A percentile compares a stretch with the other conserved stretches of the same genome.
These are phyloP conservation scores for Scylla paramamosain DNA, from an alignment of 1,140 invertebrate species.

Conservation along the genomic window DNA sequence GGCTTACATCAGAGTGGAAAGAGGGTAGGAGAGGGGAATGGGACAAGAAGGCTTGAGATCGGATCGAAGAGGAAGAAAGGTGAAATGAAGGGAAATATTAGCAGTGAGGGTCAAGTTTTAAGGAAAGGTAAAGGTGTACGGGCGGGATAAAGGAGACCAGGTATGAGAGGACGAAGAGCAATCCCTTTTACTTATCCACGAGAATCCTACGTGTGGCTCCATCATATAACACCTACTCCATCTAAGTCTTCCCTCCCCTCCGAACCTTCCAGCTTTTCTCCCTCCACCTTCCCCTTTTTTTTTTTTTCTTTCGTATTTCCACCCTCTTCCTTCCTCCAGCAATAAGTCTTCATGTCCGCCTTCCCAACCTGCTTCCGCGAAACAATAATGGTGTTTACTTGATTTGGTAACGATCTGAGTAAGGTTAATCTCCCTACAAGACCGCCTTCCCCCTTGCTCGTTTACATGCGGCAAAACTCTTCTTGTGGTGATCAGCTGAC, in stretches of 20 bases:
- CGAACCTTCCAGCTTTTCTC: background rate
- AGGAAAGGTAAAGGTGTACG: background rate
- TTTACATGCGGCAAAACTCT: too few species aligned
- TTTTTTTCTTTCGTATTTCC: background rate
- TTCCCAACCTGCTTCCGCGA: background rate
- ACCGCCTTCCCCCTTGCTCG: too few species aligned
- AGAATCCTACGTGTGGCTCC: too few species aligned
- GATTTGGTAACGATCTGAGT: too few species aligned
- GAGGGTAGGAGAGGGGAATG: background rate
- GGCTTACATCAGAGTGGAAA: background rate
- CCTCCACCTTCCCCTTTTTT: background rate
- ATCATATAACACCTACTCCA: too few species aligned
- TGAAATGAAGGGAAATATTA: background rate
- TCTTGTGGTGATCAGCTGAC: too few species aligned
- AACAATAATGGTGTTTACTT: too few species aligned
- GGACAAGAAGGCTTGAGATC: background rate
- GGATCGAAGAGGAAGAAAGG: background rate
- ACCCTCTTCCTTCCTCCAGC: background rate
- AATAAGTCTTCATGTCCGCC: background rate
- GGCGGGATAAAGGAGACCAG: background rate
- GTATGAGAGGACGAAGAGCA: too few species aligned
- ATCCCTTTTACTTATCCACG: too few species aligned
- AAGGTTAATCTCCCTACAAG: too few species aligned
- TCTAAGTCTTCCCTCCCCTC: too few species aligned
- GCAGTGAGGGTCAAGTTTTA: background rate